Conservation (phyloP, 2,113 vertebrate genomes). For the Actinemys pallida region DNA sequence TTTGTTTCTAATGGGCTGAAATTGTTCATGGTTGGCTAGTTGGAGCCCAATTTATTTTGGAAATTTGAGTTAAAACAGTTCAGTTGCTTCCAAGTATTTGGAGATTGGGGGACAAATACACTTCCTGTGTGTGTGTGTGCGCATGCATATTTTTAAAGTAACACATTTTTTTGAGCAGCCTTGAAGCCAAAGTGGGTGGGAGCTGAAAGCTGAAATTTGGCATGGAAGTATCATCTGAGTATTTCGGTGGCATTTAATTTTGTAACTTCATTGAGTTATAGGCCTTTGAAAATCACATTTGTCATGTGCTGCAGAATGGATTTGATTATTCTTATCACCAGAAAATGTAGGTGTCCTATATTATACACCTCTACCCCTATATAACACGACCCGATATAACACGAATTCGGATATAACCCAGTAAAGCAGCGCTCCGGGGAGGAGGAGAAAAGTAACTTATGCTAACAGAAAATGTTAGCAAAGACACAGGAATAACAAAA, state of each 20-base stretch:
- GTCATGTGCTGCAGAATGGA: neutral
- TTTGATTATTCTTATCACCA: neutral
- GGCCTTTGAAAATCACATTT: neutral
- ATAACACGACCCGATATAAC: too few species aligned
- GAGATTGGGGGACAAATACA: neutral
- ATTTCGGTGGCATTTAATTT: neutral
- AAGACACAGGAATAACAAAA: neutral
- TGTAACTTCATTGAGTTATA: neutral
- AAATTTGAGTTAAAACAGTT: neutral
- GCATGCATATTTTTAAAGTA: neutral
- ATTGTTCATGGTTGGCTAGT: neutral
- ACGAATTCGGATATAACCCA: too few species aligned
- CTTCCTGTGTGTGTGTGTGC: neutral
- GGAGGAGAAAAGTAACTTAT: neutral
- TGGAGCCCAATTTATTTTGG: neutral
- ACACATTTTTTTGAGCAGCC: neutral
- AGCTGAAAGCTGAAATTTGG: conserved; percentile 1
- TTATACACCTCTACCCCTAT: too few species aligned
- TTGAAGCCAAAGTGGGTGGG: neutral
- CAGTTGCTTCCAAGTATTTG: neutral
- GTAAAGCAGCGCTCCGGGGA: too few species aligned
- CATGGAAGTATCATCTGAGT: neutral
- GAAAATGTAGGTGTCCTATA: neutral
- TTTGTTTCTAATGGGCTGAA: neutral
- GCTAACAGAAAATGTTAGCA: neutral